These are phyloP conservation scores for Tokudaia tokunoshimensis DNA, from an alignment of 2,797 vertebrate genomes.

Conservation along the genomic window DNA sequence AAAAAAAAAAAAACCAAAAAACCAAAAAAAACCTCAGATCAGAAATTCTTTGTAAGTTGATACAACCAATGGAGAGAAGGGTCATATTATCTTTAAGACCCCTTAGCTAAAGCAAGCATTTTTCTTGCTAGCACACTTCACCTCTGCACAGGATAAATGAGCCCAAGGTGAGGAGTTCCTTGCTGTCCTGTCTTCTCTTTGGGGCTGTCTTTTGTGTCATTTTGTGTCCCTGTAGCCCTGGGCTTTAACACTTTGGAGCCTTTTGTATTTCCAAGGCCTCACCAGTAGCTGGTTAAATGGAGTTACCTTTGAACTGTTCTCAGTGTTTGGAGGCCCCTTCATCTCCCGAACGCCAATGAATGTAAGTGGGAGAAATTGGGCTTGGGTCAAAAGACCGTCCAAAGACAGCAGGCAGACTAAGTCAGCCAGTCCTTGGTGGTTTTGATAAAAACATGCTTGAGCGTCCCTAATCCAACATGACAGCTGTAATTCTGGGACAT, in stretches of 20 bases:
- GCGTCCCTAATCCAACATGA: neutral
- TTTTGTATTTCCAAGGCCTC: neutral
- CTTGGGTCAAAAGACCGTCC: neutral
- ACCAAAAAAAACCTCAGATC: neutral
- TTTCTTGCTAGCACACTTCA: neutral
- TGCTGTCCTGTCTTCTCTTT: neutral
- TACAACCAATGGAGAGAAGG: neutral
- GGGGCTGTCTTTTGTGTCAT: neutral
- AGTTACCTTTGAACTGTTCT: neutral
- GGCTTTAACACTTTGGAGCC: neutral
- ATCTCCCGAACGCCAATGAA: neutral
- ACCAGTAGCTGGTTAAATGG: neutral
- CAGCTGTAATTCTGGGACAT: neutral
- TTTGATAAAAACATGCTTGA: neutral
- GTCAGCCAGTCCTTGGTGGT: neutral
- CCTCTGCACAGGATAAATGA: neutral
- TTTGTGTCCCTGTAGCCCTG: neutral
- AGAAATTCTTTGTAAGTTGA: neutral
- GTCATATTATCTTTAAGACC: neutral
- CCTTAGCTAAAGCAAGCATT: neutral
- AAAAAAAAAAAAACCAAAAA: slow-evolving; percentile 13
- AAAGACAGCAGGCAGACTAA: neutral
- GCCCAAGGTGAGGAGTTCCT: neutral
- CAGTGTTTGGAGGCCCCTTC: neutral
- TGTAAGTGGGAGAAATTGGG: neutral